Percentiles rank a stretch among this genome's conserved stretches.
These are phyloP conservation scores for Lacanobia oleracea DNA, from an alignment of 2,888 invertebrate genomes.

Conservation along the genomic window DNA sequence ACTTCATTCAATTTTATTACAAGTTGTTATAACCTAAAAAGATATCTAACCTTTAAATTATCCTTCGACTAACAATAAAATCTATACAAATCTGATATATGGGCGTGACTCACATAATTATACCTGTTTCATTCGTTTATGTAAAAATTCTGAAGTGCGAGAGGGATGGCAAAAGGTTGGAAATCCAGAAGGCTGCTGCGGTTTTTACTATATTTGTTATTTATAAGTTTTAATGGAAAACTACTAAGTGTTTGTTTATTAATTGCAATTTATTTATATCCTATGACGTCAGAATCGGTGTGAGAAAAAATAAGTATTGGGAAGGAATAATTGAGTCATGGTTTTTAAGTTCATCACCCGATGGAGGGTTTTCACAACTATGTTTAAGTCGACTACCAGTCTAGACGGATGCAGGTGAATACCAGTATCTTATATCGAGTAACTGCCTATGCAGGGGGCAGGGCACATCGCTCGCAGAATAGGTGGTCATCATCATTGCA, in stretches of 20 bases:
- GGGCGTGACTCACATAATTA: slow-evolving; percentile 32
- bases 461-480: no score
- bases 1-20: neutral
- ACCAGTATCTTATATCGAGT: no score
- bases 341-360: neutral
- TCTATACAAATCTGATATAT: neutral
- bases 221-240: slow-evolving; percentile 19
- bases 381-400: neutral
- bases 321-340: neutral
- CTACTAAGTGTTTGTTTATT: slow-evolving; percentile 10
- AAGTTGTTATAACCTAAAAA: slow-evolving; percentile 47
- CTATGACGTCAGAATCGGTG: neutral
- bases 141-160: neutral
- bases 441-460: no score
- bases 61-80: slow-evolving; percentile 36
- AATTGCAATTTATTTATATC: neutral
- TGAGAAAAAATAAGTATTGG: neutral
- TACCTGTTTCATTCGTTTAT: slow-evolving; percentile 12
- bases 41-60: slow-evolving; percentile 8
- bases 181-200: slow-evolving; percentile 53
- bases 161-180: neutral
- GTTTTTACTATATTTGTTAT: slow-evolving; percentile 41
- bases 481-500: no score
- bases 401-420: no score
- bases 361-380: neutral